Evolutionary conservation across 2,888 invertebrate genomes (phyloP), one percentile per base, ranked within the genome.

Genomic region (Hydropsyche betteni): DNA sequence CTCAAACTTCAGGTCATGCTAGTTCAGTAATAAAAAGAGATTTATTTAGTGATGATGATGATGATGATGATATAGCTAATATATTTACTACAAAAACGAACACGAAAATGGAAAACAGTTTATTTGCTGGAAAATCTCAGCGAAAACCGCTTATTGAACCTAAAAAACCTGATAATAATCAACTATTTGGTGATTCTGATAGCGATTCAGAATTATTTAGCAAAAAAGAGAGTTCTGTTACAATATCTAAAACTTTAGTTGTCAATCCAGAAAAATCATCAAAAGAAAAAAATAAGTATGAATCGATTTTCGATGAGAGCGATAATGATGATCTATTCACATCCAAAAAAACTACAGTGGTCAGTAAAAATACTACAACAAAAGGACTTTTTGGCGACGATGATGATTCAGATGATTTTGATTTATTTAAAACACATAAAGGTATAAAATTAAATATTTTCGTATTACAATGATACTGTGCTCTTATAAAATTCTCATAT

Each of bases 291-390:
- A 34, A 69, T 51, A 51, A 51, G 14, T n/a, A 36, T 75, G 75
- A 80, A 5, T 81, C 80, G 61, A 80, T 80, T 14, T 82, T 85
- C 24, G 84, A 85, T 80, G 85, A 86, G 0, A 86, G 86, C 68
- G 85, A 84, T 24, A 86, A 85, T 69, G 77, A 84, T 53, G 85
- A 86, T 38, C 76, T 86, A 12, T 86, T 80, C 33, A 80, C 80
- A 81, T 80, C 64, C 76, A 80, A 76, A 79, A 78, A 77, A 8
- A 80, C 74, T 16, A 76, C 69, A 53, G 79, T 16, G 55, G 16
- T 55, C 4, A 55, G 12, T 6, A 55, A 36, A 64, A 64, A 12
- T 4, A 8, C 33, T 5, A 34, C 36, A 8, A 36, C 33, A 12
- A 64, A 34, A 10, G 12, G n/a, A 69, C 80, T 87, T 61, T 84